Percentiles rank a stretch among this genome's conserved stretches.
phyloP scores from a whole-genome alignment of 1,140 invertebrate species.

The Aphis craccivora region DNA sequence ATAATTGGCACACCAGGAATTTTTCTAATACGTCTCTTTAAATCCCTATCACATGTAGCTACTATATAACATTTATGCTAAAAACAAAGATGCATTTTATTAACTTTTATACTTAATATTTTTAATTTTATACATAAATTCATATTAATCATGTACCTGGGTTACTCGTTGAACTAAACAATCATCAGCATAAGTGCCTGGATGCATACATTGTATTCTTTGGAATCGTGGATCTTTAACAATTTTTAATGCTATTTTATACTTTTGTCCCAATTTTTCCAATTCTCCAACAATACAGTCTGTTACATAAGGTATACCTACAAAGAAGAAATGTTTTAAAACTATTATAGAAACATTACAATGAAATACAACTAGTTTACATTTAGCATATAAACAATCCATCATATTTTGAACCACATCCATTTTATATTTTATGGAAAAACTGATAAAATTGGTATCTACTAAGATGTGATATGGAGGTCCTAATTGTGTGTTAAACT shows the following conservation, averaged over 20 bases:
- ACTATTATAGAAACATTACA: not conserved
- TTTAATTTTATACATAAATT: not conserved
- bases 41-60: constrained; percentile 98
- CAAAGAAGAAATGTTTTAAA: constrained; percentile 53
- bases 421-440: constrained; percentile 98
- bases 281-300: constrained; percentile 99
- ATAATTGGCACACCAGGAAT: constrained; percentile 99
- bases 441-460: constrained; percentile 99
- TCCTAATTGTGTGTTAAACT: constrained; percentile 98
- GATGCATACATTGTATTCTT: constrained; percentile 91
- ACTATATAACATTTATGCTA: constrained; percentile 99
- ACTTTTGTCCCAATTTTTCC: constrained; percentile 96
- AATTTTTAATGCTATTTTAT: constrained; percentile 93
- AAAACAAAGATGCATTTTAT: constrained; percentile 63
- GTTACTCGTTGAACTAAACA: constrained; percentile 96
- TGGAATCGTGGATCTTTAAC: constrained; percentile 96
- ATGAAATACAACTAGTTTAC: constrained; percentile 66
- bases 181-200: constrained; percentile 99
- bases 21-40: constrained; percentile 95
- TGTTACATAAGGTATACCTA: constrained; percentile 93
- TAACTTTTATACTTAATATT: not conserved
- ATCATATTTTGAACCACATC: constrained; percentile 98
- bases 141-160: constrained; percentile 69
- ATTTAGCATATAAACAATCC: constrained; percentile 99
- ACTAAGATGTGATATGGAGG: constrained; percentile 97